Base-by-base conservation (phyloP, 2,888 invertebrate genomes). In the Meloe dianella region DNA sequence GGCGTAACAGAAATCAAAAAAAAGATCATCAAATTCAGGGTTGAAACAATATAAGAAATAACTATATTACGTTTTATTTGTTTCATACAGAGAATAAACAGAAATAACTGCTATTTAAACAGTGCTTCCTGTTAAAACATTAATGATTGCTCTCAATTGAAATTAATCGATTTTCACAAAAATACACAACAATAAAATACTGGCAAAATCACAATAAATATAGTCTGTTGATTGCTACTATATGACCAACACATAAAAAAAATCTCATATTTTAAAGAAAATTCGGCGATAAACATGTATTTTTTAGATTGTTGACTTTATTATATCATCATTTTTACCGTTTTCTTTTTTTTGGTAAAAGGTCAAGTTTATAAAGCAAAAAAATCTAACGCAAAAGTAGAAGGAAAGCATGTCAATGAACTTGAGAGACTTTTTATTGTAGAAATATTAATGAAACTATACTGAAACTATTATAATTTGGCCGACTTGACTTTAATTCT, bases 171-270 rank as follows among this genome's bases (percentile, higher is more conserved):
- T 41, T 41, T 41, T n/a, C 17, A 41, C 41, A 41, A 17, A 41
- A n/a, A n/a, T 35, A 14, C 1, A 35, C 17, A 41, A 5, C 17
- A 8, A 65, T 20, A 41, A 22, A 61, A 27, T 30, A n/a, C n/a
- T n/a, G n/a, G 30, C 24, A 63, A 66, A 32, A 58, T 59, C 9
- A 62, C 58, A 66, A 66, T 63, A 63, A 66, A 62, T n/a, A n/a
- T n/a, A 59, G 66, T 58, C 56, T 63, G 38, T 63, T 66, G 66
- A 30, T 63, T 63, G n/a, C 57, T 60, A 56, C 63, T 63, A n/a
- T n/a, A n/a, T n/a, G n/a, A n/a, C n/a, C n/a, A n/a, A n/a, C n/a
- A n/a, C n/a, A n/a, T n/a, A n/a, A n/a, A n/a, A n/a, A n/a, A n/a
- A n/a, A n/a, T n/a, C n/a, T n/a, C n/a, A n/a, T n/a, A n/a, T n/a